These are phyloP conservation scores for Sussaba pulchella DNA, from an alignment of 2,888 invertebrate species.

Conservation along the genomic window DNA sequence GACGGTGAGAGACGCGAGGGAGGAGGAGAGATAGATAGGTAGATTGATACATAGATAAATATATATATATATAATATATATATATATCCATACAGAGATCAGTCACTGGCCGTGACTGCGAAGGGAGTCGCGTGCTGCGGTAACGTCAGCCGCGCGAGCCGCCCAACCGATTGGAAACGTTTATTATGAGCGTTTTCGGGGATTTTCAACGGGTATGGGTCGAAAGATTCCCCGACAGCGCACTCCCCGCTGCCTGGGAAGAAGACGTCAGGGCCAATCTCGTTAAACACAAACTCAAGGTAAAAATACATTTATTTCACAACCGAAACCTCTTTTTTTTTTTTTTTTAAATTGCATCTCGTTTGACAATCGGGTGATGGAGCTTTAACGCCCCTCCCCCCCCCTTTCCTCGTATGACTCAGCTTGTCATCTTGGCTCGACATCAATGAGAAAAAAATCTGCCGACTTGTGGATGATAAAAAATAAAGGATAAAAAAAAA, in stretches of 20 bases:
- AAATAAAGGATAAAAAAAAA: too few relatives aligned
- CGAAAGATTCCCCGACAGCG: slow-evolving; percentile 95
- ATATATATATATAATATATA: too few relatives aligned
- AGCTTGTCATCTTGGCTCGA: too few relatives aligned
- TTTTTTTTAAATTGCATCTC: not conserved
- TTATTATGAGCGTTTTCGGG: slow-evolving; percentile 92
- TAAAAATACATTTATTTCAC: slow-evolving; percentile 66
- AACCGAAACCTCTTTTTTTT: too few relatives aligned
- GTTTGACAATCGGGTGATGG: not conserved
- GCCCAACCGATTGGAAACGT: slow-evolving; percentile 17
- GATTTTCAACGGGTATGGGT: slow-evolving; percentile 97
- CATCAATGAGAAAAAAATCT: too few relatives aligned
- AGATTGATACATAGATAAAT: not conserved
- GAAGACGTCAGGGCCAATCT: slow-evolving; percentile 96
- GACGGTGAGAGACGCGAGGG: slow-evolving; percentile 4
- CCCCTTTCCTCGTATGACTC: not conserved
- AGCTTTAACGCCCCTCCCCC: not conserved
- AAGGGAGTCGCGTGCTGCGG: slow-evolving; percentile 46
- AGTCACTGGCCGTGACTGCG: slow-evolving; percentile 23
- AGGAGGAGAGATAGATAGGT: slow-evolving; percentile 2
- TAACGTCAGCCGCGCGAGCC: slow-evolving; percentile 47
- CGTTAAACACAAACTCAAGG: slow-evolving; percentile 95
- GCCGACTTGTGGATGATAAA: too few relatives aligned
- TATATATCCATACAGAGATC: too few relatives aligned
- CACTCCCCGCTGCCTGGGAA: slow-evolving; percentile 96